A percentile compares a stretch with the other conserved stretches of the same genome.
These are phyloP conservation scores for Poecilia velifera DNA, from an alignment of 2,797 vertebrate genomes.

Conservation along the genomic window DNA sequence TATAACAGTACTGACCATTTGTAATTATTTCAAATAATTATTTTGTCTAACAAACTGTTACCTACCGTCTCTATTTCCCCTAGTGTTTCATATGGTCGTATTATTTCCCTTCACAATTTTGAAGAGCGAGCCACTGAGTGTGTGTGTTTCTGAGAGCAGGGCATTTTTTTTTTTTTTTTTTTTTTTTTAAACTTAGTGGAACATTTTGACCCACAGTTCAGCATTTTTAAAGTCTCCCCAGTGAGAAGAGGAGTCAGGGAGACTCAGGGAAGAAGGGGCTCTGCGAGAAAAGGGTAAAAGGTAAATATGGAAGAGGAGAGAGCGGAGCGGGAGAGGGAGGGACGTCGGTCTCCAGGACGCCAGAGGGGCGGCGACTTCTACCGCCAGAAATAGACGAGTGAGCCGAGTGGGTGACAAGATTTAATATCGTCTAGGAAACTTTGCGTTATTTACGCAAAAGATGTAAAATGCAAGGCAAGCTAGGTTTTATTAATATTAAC, in stretches of 20 bases:
- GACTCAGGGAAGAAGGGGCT: constrained; percentile 35
- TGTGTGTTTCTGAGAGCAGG: constrained; percentile 6
- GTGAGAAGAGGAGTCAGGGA: constrained; percentile 45
- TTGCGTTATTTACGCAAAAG: constrained; percentile 16
- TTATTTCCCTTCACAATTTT: constrained; percentile 4
- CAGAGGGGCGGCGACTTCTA: constrained; percentile 34
- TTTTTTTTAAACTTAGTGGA: constrained; percentile 63
- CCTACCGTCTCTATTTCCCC: background rate
- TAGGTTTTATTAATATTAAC: background rate
- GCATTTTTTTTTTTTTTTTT: constrained; percentile 40
- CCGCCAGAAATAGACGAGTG: constrained; percentile 54
- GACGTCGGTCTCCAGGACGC: background rate
- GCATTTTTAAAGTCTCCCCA: constrained; percentile 67
- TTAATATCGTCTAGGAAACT: constrained; percentile 21
- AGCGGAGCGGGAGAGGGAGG: background rate
- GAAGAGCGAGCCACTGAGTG: constrained; percentile 36
- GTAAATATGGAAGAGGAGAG: constrained; percentile 37
- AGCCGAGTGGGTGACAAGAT: constrained; percentile 31
- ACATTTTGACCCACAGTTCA: constrained; percentile 77
- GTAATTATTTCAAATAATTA: background rate
- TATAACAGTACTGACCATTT: background rate
- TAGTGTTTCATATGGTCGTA: background rate
- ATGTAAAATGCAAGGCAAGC: background rate
- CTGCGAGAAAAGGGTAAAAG: constrained; percentile 43
- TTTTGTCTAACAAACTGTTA: background rate